Conservation (phyloP, 2,797 vertebrate genomes). For the Danio jaintianensis region DNA sequence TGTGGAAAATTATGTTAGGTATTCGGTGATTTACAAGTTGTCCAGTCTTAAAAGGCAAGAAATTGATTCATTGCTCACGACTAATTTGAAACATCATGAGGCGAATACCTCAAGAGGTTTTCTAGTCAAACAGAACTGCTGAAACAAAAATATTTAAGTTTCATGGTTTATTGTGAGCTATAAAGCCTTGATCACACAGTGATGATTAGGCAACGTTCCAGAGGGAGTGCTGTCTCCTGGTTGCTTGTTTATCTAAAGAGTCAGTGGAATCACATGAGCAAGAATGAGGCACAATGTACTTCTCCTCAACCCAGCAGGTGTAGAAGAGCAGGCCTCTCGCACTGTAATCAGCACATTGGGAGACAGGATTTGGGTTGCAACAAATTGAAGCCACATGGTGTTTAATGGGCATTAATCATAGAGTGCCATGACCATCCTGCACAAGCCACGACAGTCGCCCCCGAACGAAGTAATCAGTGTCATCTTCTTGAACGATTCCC, state of each 20-base stretch:
- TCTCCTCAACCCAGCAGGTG: constrained; percentile 59
- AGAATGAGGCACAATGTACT: constrained; percentile 43
- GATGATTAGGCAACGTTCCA: constrained; percentile 32
- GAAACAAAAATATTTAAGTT: constrained; percentile 40
- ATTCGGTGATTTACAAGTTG: constrained; percentile 37
- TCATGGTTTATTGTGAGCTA: constrained; percentile 18
- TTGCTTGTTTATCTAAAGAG: constrained; percentile 22
- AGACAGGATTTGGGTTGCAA: constrained; percentile 60
- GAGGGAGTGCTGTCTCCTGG: neutral
- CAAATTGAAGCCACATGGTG: constrained; percentile 61
- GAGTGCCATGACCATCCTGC: constrained; percentile 41
- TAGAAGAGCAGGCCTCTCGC: constrained; percentile 35
- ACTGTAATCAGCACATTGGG: constrained; percentile 58
- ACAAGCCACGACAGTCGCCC: constrained; percentile 46
- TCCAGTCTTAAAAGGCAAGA: constrained; percentile 36
- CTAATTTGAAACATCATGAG: constrained; percentile 45
- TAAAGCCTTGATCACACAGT: constrained; percentile 12
- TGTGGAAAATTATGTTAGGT: constrained; percentile 35
- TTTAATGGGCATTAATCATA: constrained; percentile 65
- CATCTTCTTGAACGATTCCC: constrained; percentile 47
- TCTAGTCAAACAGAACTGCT: constrained; percentile 35
- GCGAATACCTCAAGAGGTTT: constrained; percentile 29
- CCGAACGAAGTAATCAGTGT: constrained; percentile 54
- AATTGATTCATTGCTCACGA: constrained; percentile 41
- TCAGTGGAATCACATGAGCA: constrained; percentile 36